These are phyloP conservation scores for Leptinotarsa tumamoca DNA, from an alignment of 2,888 invertebrate genomes.

Conservation along the genomic window DNA sequence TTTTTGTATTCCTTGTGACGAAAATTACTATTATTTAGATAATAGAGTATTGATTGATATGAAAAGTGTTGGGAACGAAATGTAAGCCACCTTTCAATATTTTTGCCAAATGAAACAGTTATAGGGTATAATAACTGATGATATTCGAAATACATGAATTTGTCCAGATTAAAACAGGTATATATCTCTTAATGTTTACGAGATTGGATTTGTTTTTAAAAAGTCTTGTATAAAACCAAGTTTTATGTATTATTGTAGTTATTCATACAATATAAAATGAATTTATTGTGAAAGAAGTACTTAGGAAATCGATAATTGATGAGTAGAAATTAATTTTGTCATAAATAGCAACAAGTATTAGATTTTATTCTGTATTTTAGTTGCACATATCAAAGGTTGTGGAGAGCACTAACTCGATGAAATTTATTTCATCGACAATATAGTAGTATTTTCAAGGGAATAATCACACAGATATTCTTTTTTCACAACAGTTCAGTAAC, in stretches of 20 bases:
- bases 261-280: background rate
- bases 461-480: conserved; percentile 2
- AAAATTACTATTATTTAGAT: too few species aligned
- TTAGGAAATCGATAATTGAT: background rate
- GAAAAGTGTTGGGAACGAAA: too few species aligned
- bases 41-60: too few species aligned
- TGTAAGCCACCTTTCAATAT: too few species aligned
- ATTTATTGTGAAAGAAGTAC: background rate
- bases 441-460: conserved; percentile 3
- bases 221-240: background rate
- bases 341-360: background rate
- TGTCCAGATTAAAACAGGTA: too few species aligned
- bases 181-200: too few species aligned
- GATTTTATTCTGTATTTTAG: conserved; percentile 1
- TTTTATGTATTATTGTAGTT: background rate
- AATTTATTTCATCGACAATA: background rate
- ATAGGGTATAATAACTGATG: too few species aligned
- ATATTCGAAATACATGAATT: too few species aligned
- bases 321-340: background rate
- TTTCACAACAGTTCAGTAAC: background rate
- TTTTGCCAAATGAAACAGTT: too few species aligned
- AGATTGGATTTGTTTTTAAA: too few species aligned
- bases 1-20: too few species aligned
- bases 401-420: background rate
- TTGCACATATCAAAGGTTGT: conserved; percentile 19